These are phyloP conservation scores for Urocynchramus pylzowi DNA, from an alignment of 2,113 vertebrate genomes.

Conservation along the genomic window DNA sequence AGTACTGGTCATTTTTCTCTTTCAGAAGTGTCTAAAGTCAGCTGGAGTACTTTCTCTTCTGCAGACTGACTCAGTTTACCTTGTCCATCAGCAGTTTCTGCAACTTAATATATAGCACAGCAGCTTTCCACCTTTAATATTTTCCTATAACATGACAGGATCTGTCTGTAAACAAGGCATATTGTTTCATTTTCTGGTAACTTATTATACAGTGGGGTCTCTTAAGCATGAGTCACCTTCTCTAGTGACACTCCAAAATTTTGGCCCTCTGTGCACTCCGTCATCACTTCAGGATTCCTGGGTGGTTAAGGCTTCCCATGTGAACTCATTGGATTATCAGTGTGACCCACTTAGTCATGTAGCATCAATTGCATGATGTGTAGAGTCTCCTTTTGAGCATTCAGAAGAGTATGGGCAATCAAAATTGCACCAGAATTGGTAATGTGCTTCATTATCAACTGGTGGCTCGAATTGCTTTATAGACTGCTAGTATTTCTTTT, in stretches of 20 bases:
- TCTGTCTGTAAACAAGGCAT: neutral
- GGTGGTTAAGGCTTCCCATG: neutral
- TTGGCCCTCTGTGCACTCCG: fast-evolving
- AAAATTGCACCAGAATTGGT: neutral
- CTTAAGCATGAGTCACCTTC: neutral
- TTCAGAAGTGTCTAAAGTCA: neutral
- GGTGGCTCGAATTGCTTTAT: neutral
- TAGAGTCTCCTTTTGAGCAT: neutral
- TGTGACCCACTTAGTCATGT: neutral
- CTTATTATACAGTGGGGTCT: neutral
- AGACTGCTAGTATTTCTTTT: neutral
- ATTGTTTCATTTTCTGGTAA: neutral
- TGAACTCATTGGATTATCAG: neutral
- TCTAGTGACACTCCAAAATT: neutral
- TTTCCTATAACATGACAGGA: neutral
- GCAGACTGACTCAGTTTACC: neutral
- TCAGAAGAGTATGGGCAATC: neutral
- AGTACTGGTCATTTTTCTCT: neutral
- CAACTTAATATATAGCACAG: neutral
- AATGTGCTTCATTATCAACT: neutral
- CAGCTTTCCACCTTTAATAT: neutral
- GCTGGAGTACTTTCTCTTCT: neutral
- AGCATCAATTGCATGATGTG: neutral
- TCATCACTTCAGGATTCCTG: neutral
- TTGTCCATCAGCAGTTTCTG: neutral